phyloP scores from a whole-genome alignment of 2,888 invertebrate species.

The Eupithecia pulchellata region DNA sequence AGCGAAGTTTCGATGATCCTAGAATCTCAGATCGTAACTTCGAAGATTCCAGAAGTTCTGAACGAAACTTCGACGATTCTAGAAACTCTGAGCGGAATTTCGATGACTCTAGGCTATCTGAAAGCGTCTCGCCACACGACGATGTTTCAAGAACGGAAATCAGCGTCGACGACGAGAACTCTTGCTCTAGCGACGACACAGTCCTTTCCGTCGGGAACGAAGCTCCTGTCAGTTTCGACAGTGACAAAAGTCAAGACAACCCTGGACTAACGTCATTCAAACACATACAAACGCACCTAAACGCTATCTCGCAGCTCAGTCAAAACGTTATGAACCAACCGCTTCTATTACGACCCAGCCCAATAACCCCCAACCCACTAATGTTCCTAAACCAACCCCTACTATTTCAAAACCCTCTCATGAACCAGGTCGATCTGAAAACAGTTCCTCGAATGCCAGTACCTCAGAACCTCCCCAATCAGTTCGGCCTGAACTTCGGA shows the following conservation, averaged over 20 bases:
- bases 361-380: conserved; percentile 79
- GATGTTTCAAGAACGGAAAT: conserved; percentile 75
- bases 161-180: conserved; percentile 85
- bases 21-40: conserved; percentile 62
- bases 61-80: conserved; percentile 50
- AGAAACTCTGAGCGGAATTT: conserved; percentile 61
- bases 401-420: conserved; percentile 73
- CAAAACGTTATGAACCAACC: conserved; percentile 80
- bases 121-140: conserved; percentile 71
- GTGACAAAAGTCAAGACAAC: conserved; percentile 57
- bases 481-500: conserved; percentile 71
- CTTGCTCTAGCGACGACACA: conserved; percentile 91
- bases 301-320: conserved; percentile 88
- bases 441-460: conserved; percentile 64
- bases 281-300: conserved; percentile 88
- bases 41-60: conserved; percentile 60
- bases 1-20: conserved; percentile 49
- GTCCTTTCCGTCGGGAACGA: conserved; percentile 93
- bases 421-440: conserved; percentile 74
- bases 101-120: conserved; percentile 57
- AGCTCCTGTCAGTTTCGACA: conserved; percentile 78
- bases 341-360: conserved; percentile 74
- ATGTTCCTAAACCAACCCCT: conserved; percentile 81
- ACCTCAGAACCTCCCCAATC: conserved; percentile 66
- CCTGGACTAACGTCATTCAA: conserved; percentile 85